Evolutionary conservation across 53 echinoderm and acorn worm species (phyloP), one percentile per base, ranked within the genome.

Genomic region (Echinarachnius parma): DNA sequence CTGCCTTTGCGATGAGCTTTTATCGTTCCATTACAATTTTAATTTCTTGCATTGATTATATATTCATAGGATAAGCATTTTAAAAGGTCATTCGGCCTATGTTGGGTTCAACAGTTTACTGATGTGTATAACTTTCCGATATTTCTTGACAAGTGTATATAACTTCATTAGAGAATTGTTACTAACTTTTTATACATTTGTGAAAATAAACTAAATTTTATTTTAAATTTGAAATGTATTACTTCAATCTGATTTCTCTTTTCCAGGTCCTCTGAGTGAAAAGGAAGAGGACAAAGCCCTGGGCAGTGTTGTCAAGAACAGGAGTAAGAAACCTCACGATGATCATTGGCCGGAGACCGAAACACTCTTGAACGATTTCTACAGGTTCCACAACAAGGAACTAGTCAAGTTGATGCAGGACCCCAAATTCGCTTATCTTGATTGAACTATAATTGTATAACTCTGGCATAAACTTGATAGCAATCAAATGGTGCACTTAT

Each of bases 331-430:
- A 46, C 9, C 36, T 14, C 65, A 65, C 30, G 65, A 65, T 9
- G 65, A 65, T 24, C 45, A 5, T 18, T 65, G 27, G 47, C 65
- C 65, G 5, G 53, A 69, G 35, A 69, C 69, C 2, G 53, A 30
- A 16, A 19, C 5, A 0, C 50, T 53, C 4, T 53, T 69, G 2
- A 53, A 69, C 31, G 35, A 53, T 22, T 69, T 69, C 34, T 69
- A 29, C 34, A 50, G 53, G 23, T 53, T 53, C 1, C 34, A 52
- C 34, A 69, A 69, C 31, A 9, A 33, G 21, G 34, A 69, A 26
- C 9, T 69, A 9, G 53, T 53, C 0, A 52, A 49, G 20, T 27
- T 69, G 19, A 69, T 69, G 69, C 33, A 27, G 0, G 69, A 69
- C 34, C 50, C 49, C 24, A 49, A 53, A 29, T 69, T 52, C 25